phyloP scores from a whole-genome alignment of 2,797 vertebrate genomes.

The Myotis vivesi region DNA sequence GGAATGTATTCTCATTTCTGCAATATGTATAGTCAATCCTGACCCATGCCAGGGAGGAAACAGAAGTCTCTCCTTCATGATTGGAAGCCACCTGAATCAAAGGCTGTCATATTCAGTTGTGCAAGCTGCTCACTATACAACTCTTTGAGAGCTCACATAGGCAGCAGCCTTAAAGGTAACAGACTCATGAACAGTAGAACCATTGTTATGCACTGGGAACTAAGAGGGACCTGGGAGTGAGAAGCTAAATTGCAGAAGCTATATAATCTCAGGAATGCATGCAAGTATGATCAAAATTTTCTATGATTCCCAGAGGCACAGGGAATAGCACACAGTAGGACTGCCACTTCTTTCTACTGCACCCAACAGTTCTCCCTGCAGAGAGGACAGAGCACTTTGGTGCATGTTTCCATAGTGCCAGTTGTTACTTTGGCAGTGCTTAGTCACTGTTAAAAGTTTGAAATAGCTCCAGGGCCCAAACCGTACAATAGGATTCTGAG shows the following conservation, averaged over 20 bases:
- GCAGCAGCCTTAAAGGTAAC: not conserved
- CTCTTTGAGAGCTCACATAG: not conserved
- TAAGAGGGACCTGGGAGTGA: not conserved
- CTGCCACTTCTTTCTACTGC: not conserved
- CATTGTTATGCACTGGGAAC: not conserved
- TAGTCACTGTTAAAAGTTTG: slow-evolving; percentile 38
- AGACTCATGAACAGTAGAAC: not conserved
- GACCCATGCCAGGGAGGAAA: not conserved
- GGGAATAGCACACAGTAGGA: not conserved
- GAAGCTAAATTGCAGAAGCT: not conserved
- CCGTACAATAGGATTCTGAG: not conserved
- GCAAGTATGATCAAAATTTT: not conserved
- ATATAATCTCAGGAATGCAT: not conserved
- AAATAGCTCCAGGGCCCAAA: slow-evolving; percentile 54
- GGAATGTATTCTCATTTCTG: not conserved
- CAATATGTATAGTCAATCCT: not conserved
- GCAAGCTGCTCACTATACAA: not conserved
- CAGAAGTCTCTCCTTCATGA: not conserved
- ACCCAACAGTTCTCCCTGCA: slow-evolving; percentile 16
- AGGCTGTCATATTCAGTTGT: not conserved
- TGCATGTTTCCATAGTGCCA: slow-evolving; percentile 40
- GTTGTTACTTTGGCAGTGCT: slow-evolving; percentile 34
- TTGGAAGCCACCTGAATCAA: not conserved
- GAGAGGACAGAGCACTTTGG: slow-evolving; percentile 27
- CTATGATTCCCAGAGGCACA: not conserved